A percentile compares a stretch with the other conserved stretches of the same genome.
Evolutionary conservation across 2,888 invertebrate species (phyloP).

Genomic region (Drosophila neoperkinsi): DNA sequence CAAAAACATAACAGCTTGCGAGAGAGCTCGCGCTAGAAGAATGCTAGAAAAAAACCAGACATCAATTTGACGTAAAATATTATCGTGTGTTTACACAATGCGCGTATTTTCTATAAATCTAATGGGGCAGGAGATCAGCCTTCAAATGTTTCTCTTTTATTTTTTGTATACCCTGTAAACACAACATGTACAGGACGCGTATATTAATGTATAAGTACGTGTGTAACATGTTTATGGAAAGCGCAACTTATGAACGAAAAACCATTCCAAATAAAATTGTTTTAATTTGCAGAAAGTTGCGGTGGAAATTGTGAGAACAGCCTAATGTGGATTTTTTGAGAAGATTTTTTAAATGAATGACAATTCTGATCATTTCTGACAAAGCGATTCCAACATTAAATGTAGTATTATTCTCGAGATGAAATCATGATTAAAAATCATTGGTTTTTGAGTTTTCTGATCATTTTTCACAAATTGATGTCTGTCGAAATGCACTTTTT

Average conservation of each 20-base stretch:
- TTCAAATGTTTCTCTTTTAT: constrained; percentile 24
- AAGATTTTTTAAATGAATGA: not conserved
- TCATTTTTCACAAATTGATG: not conserved
- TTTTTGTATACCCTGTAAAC: not conserved
- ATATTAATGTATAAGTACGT: not conserved
- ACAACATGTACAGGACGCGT: not conserved
- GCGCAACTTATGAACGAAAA: not conserved
- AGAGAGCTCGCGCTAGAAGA: constrained; percentile 8
- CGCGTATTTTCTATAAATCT: constrained; percentile 37
- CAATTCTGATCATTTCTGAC: not conserved
- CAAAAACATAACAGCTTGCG: constrained; percentile 19
- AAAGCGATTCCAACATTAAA: not conserved
- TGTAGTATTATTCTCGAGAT: not conserved
- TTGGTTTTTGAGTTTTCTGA: not conserved
- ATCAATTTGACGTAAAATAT: constrained; percentile 43
- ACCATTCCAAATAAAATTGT: not conserved
- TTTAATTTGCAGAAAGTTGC: not conserved
- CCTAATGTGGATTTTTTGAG: not conserved
- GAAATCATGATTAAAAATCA: not conserved
- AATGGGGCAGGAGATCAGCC: constrained; percentile 25
- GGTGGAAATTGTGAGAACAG: not conserved
- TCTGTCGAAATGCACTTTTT: not conserved
- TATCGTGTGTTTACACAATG: constrained; percentile 48
- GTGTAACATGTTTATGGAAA: not conserved
- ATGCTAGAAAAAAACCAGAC: constrained; percentile 21